These are phyloP conservation scores for Drosophila yooni DNA, from an alignment of 2,888 invertebrate genomes.

Conservation along the genomic window DNA sequence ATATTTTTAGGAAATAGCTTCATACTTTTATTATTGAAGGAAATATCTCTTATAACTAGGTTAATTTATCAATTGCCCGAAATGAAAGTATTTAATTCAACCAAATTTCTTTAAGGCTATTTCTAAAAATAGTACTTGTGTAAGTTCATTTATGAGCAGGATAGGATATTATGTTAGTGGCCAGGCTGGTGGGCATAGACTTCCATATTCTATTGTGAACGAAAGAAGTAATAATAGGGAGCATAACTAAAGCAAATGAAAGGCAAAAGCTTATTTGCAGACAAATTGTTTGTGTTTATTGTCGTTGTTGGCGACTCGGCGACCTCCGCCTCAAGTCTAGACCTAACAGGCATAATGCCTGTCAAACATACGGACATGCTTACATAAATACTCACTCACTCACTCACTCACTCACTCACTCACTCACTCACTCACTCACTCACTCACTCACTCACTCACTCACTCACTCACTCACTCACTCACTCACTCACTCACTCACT, in stretches of 20 bases:
- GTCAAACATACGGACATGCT: conserved; percentile 7
- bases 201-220: conserved; percentile 1
- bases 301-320: conserved; percentile 40
- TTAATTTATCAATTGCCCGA: not conserved
- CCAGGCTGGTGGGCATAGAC: conserved; percentile 6
- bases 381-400: conserved; percentile 3
- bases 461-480: no score
- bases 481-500: no score
- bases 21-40: not conserved
- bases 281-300: conserved; percentile 51
- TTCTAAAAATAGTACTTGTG: not conserved
- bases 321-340: conserved; percentile 26
- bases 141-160: not conserved
- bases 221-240: not conserved
- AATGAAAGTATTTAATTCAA: not conserved
- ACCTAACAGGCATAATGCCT: conserved; percentile 22
- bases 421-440: not conserved
- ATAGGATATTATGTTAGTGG: not conserved
- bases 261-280: conserved; percentile 35
- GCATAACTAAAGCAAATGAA: conserved; percentile 13
- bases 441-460: no score
- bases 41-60: not conserved
- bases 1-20: not conserved
- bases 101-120: not conserved
- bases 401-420: not conserved